These are phyloP conservation scores for Glareola pratincola DNA, from an alignment of 2,113 vertebrate species.

Conservation along the genomic window DNA sequence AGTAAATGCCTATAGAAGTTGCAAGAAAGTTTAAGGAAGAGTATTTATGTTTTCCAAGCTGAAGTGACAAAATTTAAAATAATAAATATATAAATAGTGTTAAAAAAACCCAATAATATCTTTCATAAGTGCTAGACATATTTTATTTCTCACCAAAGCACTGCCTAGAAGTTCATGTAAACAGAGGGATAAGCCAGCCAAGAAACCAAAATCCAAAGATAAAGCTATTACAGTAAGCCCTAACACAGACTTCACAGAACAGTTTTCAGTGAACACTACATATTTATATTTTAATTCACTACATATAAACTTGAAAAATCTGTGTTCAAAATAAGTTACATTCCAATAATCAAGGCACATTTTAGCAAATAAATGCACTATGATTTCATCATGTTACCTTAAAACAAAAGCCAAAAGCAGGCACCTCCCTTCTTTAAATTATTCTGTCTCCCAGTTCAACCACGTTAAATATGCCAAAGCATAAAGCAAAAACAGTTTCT, in stretches of 20 bases:
- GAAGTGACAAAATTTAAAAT: background rate
- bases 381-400: background rate
- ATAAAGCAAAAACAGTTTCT: background rate
- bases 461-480: background rate
- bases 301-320: background rate
- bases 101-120: background rate
- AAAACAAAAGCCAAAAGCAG: background rate
- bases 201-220: background rate
- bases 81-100: background rate
- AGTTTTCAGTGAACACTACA: background rate
- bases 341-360: background rate
- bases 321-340: background rate
- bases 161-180: background rate
- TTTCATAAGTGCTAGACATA: background rate
- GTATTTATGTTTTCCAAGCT: background rate
- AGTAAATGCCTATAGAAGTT: background rate
- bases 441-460: background rate
- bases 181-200: background rate
- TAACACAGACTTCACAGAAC: background rate
- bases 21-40: background rate
- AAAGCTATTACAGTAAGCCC: background rate
- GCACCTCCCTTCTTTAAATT: background rate
- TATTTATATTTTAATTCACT: background rate
- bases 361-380: background rate
- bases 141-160: background rate